Base-by-base conservation (phyloP, 2,888 invertebrate genomes). In the Sinohyriopsis cumingii region DNA sequence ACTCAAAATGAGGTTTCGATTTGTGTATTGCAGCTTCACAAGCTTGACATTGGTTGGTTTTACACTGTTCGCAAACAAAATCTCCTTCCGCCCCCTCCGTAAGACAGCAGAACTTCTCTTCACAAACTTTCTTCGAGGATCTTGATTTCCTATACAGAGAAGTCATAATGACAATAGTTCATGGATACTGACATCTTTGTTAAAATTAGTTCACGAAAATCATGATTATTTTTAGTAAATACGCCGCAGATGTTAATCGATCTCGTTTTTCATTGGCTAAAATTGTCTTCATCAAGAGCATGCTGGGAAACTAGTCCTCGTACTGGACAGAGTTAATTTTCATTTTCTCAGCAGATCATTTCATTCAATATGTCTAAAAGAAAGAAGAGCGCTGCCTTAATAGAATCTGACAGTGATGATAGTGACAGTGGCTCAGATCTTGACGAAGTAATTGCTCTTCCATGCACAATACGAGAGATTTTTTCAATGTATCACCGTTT, bases 361-460 rank as follows among this genome's bases (percentile, higher is more conserved):
- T 45, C 12, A 45, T 45, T 45, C 55, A 82, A 65, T 67, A 88
- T 88, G 88, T 86, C 86, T 19, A 89, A 88, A 78, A 81, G 88
- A 70, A 89, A 88, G 81, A 88, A 87, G 82, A 82, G 80, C 53
- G 84, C 81, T 33, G 86, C 86, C 60, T 76, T 88, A 59, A 88
- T 89, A 68, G 87, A 89, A 65, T 89, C 88, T 65, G 89, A 89
- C 78, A 87, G 87, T 74, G 86, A 87, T 69, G 87, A 82, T 71
- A 89, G 88, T 82, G 89, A 85, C 66, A 88, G 88, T 83, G 88
- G 85, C 68, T 84, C 85, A 69, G 87, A 89, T 76, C 79, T 88
- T 63, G 89, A 89, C 59, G 86, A 86, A 84, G 86, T 86, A 84
- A 63, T 81, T 72, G 28, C 28, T 53, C n/a, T 20, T 24, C 57